phyloP scores from a whole-genome alignment of 2,797 vertebrate genomes.

The Phyllotis vaccarum region DNA sequence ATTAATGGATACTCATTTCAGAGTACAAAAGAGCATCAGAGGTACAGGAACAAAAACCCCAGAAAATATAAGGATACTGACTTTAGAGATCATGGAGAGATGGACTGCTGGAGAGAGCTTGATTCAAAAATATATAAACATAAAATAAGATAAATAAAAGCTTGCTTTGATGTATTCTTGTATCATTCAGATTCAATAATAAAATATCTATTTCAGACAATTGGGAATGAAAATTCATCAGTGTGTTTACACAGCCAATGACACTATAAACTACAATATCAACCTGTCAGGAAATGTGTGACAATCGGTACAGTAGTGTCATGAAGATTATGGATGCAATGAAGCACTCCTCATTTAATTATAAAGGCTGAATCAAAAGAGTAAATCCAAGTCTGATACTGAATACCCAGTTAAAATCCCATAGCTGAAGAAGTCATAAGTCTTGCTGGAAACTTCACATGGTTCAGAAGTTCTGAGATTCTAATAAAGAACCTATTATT shows the following conservation, averaged over 20 bases:
- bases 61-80: not conserved
- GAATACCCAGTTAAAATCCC: not conserved
- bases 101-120: not conserved
- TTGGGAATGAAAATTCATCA: not conserved
- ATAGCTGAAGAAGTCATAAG: not conserved
- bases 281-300: not conserved
- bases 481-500: not conserved
- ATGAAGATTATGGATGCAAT: not conserved
- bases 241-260: not conserved
- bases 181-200: not conserved
- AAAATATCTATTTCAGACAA: not conserved
- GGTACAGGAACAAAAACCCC: not conserved
- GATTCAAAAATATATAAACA: not conserved
- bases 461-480: not conserved
- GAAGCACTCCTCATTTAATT: not conserved
- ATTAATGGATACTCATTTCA: conserved; percentile 13
- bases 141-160: not conserved
- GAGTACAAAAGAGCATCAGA: not conserved
- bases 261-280: not conserved
- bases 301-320: too few species aligned
- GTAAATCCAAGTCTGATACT: not conserved
- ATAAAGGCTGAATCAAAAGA: not conserved
- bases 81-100: not conserved
- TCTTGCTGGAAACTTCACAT: not conserved
- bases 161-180: not conserved